Evolutionary conservation across 2,113 vertebrate species (phyloP).

Genomic region (Catharus minimus): DNA sequence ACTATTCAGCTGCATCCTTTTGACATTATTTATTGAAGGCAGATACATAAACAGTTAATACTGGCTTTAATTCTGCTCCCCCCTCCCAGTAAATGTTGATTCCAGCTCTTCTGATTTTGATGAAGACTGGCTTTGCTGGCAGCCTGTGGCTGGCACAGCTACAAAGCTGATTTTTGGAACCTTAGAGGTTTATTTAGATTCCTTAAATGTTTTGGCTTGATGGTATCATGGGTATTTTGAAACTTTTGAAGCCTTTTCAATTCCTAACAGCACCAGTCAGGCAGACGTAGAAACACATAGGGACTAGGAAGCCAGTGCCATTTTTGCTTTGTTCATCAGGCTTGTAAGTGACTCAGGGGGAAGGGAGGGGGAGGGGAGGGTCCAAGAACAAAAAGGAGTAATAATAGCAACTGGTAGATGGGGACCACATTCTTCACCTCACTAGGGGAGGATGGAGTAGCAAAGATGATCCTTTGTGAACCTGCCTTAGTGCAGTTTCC

Average conservation of each 20-base stretch:
- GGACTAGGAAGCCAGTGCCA: not conserved
- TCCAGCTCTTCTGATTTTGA: constrained; percentile 53
- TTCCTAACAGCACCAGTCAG: constrained; percentile 10
- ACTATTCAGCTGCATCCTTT: not conserved
- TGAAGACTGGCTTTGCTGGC: constrained; percentile 56
- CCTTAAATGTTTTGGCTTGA: constrained; percentile 45
- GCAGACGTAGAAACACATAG: not conserved
- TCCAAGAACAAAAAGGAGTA: not conserved
- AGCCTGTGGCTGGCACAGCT: constrained; percentile 46
- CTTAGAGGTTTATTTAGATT: constrained; percentile 55
- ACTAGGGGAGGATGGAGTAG: not conserved
- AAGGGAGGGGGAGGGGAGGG: not conserved
- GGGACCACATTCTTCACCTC: not conserved
- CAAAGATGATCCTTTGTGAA: not conserved
- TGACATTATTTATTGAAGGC: constrained; percentile 20
- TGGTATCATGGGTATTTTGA: constrained; percentile 48
- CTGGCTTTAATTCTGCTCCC: not conserved
- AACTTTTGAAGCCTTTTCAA: constrained; percentile 42
- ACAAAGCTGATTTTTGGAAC: constrained; percentile 53
- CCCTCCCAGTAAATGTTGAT: not conserved
- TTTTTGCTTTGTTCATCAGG: not conserved
- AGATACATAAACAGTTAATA: constrained; percentile 31
- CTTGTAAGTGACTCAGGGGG: not conserved
- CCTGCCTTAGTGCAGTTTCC: not conserved
- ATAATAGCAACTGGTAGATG: not conserved